Percentiles rank a stretch among this genome's conserved stretches.
Conservation (phyloP, 2,888 invertebrate genomes). For the Epicampocera succincta region DNA sequence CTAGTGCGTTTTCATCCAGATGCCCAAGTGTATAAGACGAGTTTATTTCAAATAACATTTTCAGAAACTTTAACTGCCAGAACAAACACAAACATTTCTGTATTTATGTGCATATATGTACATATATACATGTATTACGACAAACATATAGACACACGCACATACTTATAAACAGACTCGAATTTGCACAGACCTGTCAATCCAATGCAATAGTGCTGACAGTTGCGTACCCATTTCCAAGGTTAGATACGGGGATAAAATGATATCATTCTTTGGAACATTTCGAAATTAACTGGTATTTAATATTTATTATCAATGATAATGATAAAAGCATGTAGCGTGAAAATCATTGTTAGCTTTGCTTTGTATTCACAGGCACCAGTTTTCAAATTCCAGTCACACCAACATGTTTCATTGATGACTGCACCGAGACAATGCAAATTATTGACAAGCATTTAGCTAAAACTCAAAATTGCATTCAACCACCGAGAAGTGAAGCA, state of each 20-base stretch:
- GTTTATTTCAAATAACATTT: too few relatives aligned
- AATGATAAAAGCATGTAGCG: conserved; percentile 27
- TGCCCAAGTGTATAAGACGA: too few relatives aligned
- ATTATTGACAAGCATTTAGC: conserved; percentile 24
- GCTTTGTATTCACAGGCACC: conserved; percentile 32
- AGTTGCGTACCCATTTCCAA: conserved; percentile 2
- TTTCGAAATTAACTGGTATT: conserved; percentile 17
- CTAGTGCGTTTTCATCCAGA: too few relatives aligned
- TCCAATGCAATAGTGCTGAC: not conserved
- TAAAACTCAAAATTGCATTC: not conserved
- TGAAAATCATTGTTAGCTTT: conserved; percentile 45
- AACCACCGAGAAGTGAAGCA: conserved; percentile 1
- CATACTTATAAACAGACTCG: too few relatives aligned
- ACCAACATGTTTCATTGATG: conserved; percentile 6
- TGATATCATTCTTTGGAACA: conserved; percentile 25
- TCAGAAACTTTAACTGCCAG: too few relatives aligned
- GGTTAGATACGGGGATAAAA: conserved; percentile 18
- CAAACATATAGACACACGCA: too few relatives aligned
- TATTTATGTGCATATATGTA: too few relatives aligned
- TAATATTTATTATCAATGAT: conserved; percentile 50
- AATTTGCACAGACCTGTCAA: too few relatives aligned
- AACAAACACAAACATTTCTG: too few relatives aligned
- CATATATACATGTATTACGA: too few relatives aligned
- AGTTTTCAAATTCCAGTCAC: conserved; percentile 22
- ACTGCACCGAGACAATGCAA: not conserved